Base-by-base conservation (phyloP, 2,888 invertebrate genomes). In the Resseliella maxima region DNA sequence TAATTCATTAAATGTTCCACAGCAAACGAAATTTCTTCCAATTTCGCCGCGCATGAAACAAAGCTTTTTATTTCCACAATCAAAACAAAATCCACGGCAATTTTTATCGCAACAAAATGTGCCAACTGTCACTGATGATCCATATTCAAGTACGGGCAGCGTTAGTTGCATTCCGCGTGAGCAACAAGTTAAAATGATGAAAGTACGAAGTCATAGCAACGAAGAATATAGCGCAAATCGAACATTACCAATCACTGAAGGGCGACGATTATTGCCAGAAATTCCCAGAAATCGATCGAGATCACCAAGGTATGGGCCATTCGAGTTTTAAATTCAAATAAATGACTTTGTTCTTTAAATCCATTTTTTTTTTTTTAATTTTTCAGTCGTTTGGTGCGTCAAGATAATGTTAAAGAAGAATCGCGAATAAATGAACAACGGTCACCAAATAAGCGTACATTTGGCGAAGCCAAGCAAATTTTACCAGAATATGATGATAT, bases 181-280 rank as follows among this genome's bases (percentile, higher is more conserved):
- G 87, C 85, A 86, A 27, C 89, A 90, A 87, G 88, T 90, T 21
- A 91, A 91, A 88, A 91, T 91, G 91, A 91, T 91, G 41, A 91
- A 91, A 88, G 90, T 91, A 83, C 89, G 91, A 86, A 91, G 91
- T 85, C 91, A 91, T 87, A 91, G 91, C 88, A 91, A 91, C 87
- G 91, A 91, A 87, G 91, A 91, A 87, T 91, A 91, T 87, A 90
- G 90, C 18, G 90, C 90, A 54, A 89, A 88, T 45, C 89, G 91
- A 86, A 86, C 89, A 0, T 86, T 86, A 81, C 87, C 87, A 5
- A 86, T 88, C 8, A 85, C 54, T 2, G 91, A 91, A 88, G 90
- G 88, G 46, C 89, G 91, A 0, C 89, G 91, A 0, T 64, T 91
- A 15, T 87, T 91, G 85, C 91, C 91, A 0, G 91, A 91, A 88